Percentiles rank a stretch among this genome's conserved stretches.
These are phyloP conservation scores for Esperia sulphurella DNA, from an alignment of 2,888 invertebrate genomes.

Conservation along the genomic window DNA sequence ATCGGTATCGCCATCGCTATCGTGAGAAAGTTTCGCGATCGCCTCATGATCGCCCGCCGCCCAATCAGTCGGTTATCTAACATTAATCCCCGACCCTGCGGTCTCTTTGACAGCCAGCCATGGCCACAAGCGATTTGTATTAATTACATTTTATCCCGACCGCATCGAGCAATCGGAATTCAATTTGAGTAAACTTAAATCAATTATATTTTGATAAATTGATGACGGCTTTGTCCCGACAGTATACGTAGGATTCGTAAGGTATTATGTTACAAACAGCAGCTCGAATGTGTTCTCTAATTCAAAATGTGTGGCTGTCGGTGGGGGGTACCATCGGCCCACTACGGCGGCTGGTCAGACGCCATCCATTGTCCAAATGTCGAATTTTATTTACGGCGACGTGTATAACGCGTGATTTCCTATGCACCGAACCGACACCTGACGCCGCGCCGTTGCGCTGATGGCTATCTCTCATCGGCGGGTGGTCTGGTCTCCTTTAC, in stretches of 20 bases:
- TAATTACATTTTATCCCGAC: slow-evolving; percentile 54
- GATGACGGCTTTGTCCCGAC: slow-evolving; percentile 20
- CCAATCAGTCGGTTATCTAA: slow-evolving; percentile 52
- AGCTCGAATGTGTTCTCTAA: slow-evolving; percentile 38
- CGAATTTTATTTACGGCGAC: slow-evolving; percentile 66
- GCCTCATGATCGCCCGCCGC: slow-evolving; percentile 21
- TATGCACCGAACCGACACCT: slow-evolving; percentile 53
- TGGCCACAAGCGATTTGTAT: slow-evolving; percentile 57
- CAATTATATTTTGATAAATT: slow-evolving; percentile 23
- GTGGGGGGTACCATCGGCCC: slow-evolving; percentile 36
- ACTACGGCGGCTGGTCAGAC: slow-evolving; percentile 40
- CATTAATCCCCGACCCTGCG: slow-evolving; percentile 52
- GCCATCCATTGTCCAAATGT: slow-evolving; percentile 61
- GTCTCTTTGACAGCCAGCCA: slow-evolving; percentile 61
- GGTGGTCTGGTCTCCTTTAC: slow-evolving; percentile 41
- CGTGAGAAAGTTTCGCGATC: slow-evolving; percentile 70
- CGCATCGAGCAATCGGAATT: slow-evolving; percentile 35
- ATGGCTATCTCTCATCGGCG: slow-evolving; percentile 54
- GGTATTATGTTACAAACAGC: slow-evolving; percentile 31
- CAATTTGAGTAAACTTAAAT: slow-evolving; percentile 12
- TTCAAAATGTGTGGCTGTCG: slow-evolving; percentile 42
- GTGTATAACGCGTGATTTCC: slow-evolving; percentile 33
- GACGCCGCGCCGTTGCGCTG: slow-evolving; percentile 36
- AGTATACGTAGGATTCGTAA: slow-evolving; percentile 15
- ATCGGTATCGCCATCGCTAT: slow-evolving; percentile 38